These are phyloP conservation scores for Drosophila leontia DNA, from an alignment of 1,140 invertebrate genomes.

Conservation along the genomic window DNA sequence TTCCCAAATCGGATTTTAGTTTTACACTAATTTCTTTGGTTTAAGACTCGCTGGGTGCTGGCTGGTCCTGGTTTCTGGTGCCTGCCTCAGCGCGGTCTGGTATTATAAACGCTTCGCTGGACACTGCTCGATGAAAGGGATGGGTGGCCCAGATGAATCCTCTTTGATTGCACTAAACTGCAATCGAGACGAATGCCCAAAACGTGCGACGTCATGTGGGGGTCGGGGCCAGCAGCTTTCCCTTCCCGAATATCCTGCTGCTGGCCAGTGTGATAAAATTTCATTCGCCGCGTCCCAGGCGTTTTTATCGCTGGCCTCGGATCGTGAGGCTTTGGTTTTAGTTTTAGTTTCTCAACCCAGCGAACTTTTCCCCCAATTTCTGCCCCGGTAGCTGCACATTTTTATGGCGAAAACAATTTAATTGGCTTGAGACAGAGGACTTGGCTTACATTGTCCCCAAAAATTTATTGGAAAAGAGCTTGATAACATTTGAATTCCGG, in stretches of 20 bases:
- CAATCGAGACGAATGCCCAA: constrained; percentile 82
- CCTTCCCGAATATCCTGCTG: constrained; percentile 28
- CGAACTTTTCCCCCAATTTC: constrained; percentile 11
- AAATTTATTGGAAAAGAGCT: constrained; percentile 49
- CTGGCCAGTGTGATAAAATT: constrained; percentile 75
- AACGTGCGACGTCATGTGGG: constrained; percentile 74
- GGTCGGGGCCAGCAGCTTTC: not conserved
- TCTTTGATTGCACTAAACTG: constrained; percentile 83
- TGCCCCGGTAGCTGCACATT: constrained; percentile 60
- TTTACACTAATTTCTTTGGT: constrained; percentile 85
- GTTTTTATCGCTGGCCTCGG: constrained; percentile 64
- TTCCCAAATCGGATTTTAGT: constrained; percentile 85
- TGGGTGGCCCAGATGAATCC: constrained; percentile 69
- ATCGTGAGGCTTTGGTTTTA: constrained; percentile 64
- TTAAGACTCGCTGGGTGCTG: constrained; percentile 69
- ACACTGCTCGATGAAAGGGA: constrained; percentile 52
- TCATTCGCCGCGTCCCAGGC: constrained; percentile 31
- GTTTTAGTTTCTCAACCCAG: constrained; percentile 32
- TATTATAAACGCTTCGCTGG: constrained; percentile 83
- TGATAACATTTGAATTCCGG: constrained; percentile 63
- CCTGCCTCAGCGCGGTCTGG: constrained; percentile 50
- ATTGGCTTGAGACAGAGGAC: constrained; percentile 64
- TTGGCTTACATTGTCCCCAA: constrained; percentile 48
- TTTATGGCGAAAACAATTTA: constrained; percentile 79
- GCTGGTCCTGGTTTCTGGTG: constrained; percentile 19